A percentile compares a stretch with the other conserved stretches of the same genome.
These are phyloP conservation scores for Mythimna albipuncta DNA, from an alignment of 2,888 invertebrate genomes.

Conservation along the genomic window DNA sequence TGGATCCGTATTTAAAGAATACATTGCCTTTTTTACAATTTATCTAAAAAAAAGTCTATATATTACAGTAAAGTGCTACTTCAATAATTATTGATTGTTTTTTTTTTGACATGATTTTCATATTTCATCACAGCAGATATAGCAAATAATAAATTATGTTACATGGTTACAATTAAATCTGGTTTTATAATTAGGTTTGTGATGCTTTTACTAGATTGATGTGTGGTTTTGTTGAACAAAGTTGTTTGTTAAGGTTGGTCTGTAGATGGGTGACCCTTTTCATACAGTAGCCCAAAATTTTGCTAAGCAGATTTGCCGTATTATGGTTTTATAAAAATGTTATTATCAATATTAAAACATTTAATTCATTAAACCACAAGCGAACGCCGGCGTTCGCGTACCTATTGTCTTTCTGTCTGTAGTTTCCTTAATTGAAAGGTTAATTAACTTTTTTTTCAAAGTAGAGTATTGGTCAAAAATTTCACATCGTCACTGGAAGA, in stretches of 20 bases:
- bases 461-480: neutral
- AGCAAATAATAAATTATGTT: neutral
- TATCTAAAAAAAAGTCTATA: neutral
- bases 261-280: neutral
- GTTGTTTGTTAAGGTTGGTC: neutral
- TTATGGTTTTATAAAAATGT: neutral
- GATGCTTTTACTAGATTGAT: neutral
- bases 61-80: neutral
- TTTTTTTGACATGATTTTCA: neutral
- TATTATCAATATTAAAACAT: no score
- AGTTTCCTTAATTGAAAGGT: no score
- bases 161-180: no score
- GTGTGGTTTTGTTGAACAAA: neutral
- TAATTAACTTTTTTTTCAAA: no score
- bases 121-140: neutral
- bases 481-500: neutral
- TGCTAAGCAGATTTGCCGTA: neutral
- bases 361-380: no score
- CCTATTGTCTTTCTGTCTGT: no score
- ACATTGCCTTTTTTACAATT: neutral
- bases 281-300: neutral
- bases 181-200: neutral
- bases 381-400: no score
- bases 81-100: constrained; percentile 3
- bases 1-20: neutral